A percentile compares a stretch with the other conserved stretches of the same genome.
Evolutionary conservation across 2,888 invertebrate genomes (phyloP).

Genomic region (Aleiodes alternator): DNA sequence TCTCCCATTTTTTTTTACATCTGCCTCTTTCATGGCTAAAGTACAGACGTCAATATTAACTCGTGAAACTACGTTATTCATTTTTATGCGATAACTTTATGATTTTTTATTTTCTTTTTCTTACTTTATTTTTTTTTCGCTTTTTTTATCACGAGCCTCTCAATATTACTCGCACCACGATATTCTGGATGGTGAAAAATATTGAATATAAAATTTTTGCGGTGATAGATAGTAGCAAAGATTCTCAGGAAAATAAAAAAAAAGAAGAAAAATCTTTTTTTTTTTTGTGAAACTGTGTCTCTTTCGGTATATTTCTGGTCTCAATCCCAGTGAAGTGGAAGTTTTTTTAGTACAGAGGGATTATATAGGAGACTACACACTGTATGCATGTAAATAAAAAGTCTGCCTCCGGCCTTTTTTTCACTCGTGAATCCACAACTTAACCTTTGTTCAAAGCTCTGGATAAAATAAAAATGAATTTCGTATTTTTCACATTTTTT

Average conservation of each 20-base stretch:
- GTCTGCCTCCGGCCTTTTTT: neutral
- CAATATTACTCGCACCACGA: neutral
- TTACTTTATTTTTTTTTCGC: neutral
- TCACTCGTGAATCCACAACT: slow-evolving; percentile 1
- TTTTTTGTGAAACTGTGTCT: neutral
- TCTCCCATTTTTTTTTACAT: neutral
- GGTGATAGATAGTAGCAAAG: neutral
- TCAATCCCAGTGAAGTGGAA: slow-evolving; percentile 1
- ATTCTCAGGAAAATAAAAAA: neutral
- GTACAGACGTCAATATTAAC: slow-evolving; percentile 9
- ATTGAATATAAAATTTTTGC: slow-evolving; percentile 9
- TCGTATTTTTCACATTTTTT: no score
- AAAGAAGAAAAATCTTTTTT: neutral
- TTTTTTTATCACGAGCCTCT: neutral
- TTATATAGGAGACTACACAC: slow-evolving; percentile 3
- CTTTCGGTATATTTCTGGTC: no score
- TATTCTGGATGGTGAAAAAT: neutral
- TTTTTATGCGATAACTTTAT: slow-evolving; percentile 23
- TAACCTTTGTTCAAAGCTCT: slow-evolving; percentile 1
- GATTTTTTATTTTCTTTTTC: neutral
- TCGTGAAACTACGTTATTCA: slow-evolving; percentile 1
- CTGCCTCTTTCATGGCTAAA: neutral
- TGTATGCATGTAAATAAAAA: slow-evolving; percentile 18
- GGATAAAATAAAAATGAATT: no score
- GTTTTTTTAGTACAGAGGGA: neutral